A percentile compares a stretch with the other conserved stretches of the same genome.
Evolutionary conservation across 2,888 invertebrate species (phyloP).

Genomic region (Fissipunctia ypsillon): DNA sequence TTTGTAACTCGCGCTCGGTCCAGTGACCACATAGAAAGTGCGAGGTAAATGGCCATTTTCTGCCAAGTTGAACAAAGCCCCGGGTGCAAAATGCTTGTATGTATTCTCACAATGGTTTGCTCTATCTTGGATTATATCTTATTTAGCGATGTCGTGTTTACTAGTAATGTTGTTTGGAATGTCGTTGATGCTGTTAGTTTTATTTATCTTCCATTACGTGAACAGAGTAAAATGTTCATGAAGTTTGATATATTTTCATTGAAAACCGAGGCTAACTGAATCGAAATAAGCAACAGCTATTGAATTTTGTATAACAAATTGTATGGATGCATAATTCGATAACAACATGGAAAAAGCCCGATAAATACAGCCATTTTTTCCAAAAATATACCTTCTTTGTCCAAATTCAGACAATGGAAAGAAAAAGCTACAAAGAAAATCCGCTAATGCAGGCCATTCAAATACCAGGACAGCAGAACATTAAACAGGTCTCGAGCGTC

Average conservation of each 20-base stretch:
- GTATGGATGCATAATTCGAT: background rate
- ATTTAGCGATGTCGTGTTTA: slow-evolving; percentile 37
- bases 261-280: no score
- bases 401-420: slow-evolving; percentile 10
- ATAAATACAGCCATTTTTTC: background rate
- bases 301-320: background rate
- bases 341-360: background rate
- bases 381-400: slow-evolving; percentile 14
- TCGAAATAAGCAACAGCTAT: background rate
- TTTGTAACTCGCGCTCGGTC: slow-evolving; percentile 56
- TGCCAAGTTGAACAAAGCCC: slow-evolving; percentile 66
- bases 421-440: slow-evolving; percentile 52
- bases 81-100: slow-evolving; percentile 63
- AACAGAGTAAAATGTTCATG: background rate
- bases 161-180: background rate
- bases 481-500: slow-evolving; percentile 55
- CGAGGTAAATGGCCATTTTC: slow-evolving; percentile 69
- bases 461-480: slow-evolving; percentile 58
- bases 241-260: background rate
- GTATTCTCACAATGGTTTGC: slow-evolving; percentile 42
- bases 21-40: slow-evolving; percentile 56
- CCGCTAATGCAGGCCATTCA: slow-evolving; percentile 38
- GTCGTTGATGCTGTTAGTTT: slow-evolving; percentile 1
- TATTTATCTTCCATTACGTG: background rate
- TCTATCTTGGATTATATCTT: slow-evolving; percentile 36